These are phyloP conservation scores for Pseudomyrmex concolor DNA, from an alignment of 1,140 invertebrate genomes.

Conservation along the genomic window DNA sequence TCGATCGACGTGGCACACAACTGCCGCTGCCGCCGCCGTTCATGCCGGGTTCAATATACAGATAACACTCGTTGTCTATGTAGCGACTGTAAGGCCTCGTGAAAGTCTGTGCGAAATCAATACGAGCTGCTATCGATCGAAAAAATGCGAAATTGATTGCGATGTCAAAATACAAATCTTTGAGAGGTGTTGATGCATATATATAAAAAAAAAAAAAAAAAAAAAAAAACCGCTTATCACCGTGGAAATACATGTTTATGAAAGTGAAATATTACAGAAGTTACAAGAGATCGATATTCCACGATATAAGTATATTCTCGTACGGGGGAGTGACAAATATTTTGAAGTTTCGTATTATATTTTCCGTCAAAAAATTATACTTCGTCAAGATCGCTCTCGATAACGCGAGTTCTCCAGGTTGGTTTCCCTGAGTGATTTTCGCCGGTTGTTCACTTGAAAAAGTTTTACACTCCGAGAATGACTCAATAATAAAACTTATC, in stretches of 20 bases:
- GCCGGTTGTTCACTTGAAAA: neutral
- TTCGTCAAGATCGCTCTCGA: too few species aligned
- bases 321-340: neutral
- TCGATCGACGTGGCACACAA: conserved; percentile 55
- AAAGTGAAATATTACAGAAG: conserved; percentile 2
- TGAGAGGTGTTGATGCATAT: conserved; percentile 20
- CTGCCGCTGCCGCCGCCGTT: neutral
- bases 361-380: conserved; percentile 2
- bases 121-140: conserved; percentile 15
- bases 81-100: conserved; percentile 7
- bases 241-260: neutral
- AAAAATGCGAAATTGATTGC: conserved; percentile 31
- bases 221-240: too few species aligned
- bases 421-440: neutral
- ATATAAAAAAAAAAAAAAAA: too few species aligned
- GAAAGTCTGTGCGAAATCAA: conserved; percentile 14
- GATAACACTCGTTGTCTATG: conserved; percentile 38
- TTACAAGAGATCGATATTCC: conserved; percentile 5
- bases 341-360: neutral
- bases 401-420: too few species aligned
- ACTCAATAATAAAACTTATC: conserved; percentile 46
- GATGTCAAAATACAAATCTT: conserved; percentile 32
- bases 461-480: conserved; percentile 28
- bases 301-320: neutral
- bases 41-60: conserved; percentile 45